Conservation (phyloP, 2,888 invertebrate species). For the Mesodorylaimus sp. region DNA sequence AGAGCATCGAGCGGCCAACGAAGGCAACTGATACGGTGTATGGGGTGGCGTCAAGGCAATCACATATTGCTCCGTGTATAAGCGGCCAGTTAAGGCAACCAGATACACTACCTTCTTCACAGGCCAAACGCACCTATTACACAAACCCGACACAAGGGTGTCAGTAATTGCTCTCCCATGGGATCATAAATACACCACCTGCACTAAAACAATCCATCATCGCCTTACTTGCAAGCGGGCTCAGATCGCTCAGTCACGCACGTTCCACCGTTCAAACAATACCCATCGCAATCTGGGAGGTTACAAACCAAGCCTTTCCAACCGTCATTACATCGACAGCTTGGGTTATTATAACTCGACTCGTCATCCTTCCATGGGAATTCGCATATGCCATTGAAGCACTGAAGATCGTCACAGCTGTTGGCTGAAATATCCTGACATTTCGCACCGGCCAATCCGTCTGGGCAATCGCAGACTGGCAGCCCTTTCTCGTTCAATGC, state of each 20-base stretch:
- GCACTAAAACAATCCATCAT: too few species aligned
- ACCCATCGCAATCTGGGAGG: constrained; percentile 1
- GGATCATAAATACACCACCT: too few species aligned
- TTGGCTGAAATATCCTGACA: constrained; percentile 7
- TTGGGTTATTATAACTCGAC: neutral
- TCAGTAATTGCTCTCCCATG: too few species aligned
- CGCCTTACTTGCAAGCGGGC: constrained; percentile 1
- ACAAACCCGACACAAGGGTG: too few species aligned
- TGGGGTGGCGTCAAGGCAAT: too few species aligned
- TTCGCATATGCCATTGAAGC: neutral
- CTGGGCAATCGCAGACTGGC: constrained; percentile 14
- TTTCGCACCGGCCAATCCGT: constrained; percentile 13
- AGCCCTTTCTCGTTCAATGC: constrained; percentile 9
- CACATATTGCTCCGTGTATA: too few species aligned
- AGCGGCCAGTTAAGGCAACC: too few species aligned
- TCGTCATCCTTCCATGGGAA: too few species aligned
- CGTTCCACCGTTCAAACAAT: constrained; percentile 6
- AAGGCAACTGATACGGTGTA: too few species aligned
- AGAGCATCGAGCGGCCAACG: too few species aligned
- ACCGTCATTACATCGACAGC: neutral
- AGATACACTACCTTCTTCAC: too few species aligned
- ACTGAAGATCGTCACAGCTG: constrained; percentile 11
- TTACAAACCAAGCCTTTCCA: neutral
- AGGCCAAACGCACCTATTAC: too few species aligned
- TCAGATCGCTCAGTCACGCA: neutral